These are phyloP conservation scores for Tylochromis polylepis DNA, from an alignment of 2,113 vertebrate species.

Conservation along the genomic window DNA sequence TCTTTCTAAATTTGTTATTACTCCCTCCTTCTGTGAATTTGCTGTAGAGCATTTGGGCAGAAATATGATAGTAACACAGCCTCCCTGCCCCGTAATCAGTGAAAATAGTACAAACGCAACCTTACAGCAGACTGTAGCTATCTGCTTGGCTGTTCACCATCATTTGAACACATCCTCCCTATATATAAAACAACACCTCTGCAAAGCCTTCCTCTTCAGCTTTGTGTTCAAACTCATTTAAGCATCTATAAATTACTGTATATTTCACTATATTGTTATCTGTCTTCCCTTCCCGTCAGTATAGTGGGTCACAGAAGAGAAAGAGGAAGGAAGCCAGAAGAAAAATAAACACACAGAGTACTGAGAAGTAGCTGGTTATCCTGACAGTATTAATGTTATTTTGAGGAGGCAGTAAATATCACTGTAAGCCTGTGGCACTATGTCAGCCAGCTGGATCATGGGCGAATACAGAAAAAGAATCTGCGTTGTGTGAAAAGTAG, in stretches of 20 bases:
- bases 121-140: background rate
- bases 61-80: background rate
- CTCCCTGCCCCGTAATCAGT: background rate
- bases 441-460: slow-evolving; percentile 11
- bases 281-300: background rate
- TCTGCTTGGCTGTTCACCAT: background rate
- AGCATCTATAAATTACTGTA: slow-evolving; percentile 19
- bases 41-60: background rate
- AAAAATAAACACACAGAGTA: slow-evolving; percentile 1
- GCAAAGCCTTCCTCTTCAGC: background rate
- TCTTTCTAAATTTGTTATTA: background rate
- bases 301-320: background rate
- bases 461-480: background rate
- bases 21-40: background rate
- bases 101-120: background rate
- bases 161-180: background rate
- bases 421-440: background rate
- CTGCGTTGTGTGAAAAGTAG: background rate
- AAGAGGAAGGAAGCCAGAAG: slow-evolving; percentile 20
- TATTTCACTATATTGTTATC: slow-evolving; percentile 11
- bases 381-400: slow-evolving; percentile 6
- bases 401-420: slow-evolving; percentile 21
- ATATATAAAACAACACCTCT: slow-evolving; percentile 1
- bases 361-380: background rate
- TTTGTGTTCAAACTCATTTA: slow-evolving; percentile 3